A percentile compares a stretch with the other conserved stretches of the same genome.
Evolutionary conservation across 2,113 vertebrate genomes (phyloP).

Genomic region (Eclectus roratus): DNA sequence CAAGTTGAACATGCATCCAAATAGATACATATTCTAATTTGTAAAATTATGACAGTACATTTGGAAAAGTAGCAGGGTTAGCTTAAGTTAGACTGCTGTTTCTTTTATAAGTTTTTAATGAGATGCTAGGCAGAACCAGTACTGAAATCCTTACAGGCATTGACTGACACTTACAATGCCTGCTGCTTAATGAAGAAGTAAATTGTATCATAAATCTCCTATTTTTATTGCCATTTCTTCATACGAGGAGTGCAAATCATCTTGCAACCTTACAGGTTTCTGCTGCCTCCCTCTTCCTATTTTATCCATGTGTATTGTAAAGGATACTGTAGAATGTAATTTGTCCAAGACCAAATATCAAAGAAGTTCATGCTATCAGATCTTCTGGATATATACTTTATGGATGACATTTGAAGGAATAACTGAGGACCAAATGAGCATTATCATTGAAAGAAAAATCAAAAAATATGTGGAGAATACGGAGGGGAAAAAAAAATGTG

Average conservation of each 20-base stretch:
- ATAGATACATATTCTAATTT: not conserved
- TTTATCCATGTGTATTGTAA: not conserved
- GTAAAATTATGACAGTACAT: not conserved
- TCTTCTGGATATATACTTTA: not conserved
- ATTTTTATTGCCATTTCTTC: constrained; percentile 13
- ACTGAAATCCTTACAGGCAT: not conserved
- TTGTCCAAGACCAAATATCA: constrained; percentile 1
- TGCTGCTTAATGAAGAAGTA: constrained; percentile 47
- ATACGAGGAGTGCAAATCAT: not conserved
- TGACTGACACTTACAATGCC: not conserved
- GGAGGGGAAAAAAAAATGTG: not conserved
- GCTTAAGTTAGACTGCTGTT: not conserved
- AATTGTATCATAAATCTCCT: constrained; percentile 42
- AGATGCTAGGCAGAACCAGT: not conserved
- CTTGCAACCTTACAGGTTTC: not conserved
- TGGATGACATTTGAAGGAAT: not conserved
- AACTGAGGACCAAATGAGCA: not conserved
- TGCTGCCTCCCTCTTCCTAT: not conserved
- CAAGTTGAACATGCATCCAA: not conserved
- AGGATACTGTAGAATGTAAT: not conserved
- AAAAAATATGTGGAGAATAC: rapidly evolving
- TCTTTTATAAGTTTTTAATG: constrained; percentile 49
- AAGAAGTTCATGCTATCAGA: not conserved
- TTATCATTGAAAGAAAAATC: not conserved
- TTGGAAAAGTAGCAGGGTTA: not conserved